These are phyloP conservation scores for Mesodorylaimus sp. DNA, from an alignment of 2,888 invertebrate species.

Conservation along the genomic window DNA sequence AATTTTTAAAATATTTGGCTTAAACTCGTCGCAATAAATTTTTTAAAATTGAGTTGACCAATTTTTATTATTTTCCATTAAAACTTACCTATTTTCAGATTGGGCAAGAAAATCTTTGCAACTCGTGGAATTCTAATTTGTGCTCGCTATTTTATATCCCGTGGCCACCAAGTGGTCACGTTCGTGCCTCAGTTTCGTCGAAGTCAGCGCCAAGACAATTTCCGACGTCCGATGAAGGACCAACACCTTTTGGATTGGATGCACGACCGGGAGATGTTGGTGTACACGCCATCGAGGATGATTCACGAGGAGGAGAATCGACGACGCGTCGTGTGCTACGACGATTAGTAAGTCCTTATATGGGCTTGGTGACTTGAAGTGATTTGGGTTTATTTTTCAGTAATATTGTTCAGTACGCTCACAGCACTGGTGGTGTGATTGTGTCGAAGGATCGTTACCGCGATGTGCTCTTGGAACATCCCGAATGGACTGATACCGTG, in stretches of 20 bases:
- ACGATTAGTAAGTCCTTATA: slow-evolving; percentile 4
- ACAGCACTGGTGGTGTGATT: background rate
- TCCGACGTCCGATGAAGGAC: background rate
- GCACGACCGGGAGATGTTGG: background rate
- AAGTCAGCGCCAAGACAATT: background rate
- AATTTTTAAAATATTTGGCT: too few relatives aligned
- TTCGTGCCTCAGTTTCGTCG: slow-evolving; percentile 4
- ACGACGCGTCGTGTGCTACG: background rate
- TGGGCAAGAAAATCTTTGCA: background rate
- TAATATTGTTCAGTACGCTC: slow-evolving; percentile 1
- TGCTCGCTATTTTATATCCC: background rate
- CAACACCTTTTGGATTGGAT: background rate
- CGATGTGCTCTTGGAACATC: background rate
- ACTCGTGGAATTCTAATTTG: background rate
- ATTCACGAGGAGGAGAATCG: background rate
- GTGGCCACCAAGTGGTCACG: background rate
- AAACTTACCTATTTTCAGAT: too few relatives aligned
- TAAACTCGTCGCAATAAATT: too few relatives aligned
- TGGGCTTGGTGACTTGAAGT: too few relatives aligned
- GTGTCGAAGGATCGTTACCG: slow-evolving; percentile 3
- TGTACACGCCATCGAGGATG: background rate
- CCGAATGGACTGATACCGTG: slow-evolving; percentile 3
- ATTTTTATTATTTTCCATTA: too few relatives aligned
- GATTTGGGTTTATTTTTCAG: background rate
- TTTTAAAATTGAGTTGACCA: too few relatives aligned